Conservation (phyloP, 2,113 vertebrate species). For the Ornithorhynchus anatinus region DNA sequence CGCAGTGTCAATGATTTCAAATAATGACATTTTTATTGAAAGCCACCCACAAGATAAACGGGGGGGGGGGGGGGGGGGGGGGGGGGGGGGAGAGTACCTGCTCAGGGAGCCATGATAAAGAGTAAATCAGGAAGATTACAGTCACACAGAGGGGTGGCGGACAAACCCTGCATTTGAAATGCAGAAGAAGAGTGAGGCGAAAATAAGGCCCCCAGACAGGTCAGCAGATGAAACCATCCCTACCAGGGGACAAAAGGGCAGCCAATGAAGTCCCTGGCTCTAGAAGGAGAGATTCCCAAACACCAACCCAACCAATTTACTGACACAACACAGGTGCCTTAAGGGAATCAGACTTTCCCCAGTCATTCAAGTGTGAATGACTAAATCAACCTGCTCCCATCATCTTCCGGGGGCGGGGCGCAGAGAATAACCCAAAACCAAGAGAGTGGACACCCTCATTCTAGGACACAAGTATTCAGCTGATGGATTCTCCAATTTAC, state of each 20-base stretch:
- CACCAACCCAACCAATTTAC: too few relatives aligned
- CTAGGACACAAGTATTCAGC: too few relatives aligned
- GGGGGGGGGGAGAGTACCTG: not conserved
- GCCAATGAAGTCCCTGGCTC: not conserved
- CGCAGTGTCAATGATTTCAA: slow-evolving; percentile 42
- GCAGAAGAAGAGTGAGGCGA: not conserved
- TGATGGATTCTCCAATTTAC: not conserved
- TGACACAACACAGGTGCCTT: too few relatives aligned
- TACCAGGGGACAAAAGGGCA: not conserved
- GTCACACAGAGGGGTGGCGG: not conserved
- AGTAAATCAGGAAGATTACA: slow-evolving; percentile 28
- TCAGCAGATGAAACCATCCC: not conserved
- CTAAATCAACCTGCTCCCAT: not conserved
- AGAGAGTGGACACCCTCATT: too few relatives aligned
- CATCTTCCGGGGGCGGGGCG: too few relatives aligned
- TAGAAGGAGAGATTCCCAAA: not conserved
- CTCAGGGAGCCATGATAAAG: slow-evolving; percentile 17
- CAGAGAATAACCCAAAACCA: too few relatives aligned
- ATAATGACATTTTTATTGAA: slow-evolving; percentile 57
- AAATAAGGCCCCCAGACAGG: not conserved
- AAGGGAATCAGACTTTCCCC: not conserved
- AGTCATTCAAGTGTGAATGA: not conserved
- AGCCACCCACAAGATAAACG: slow-evolving; percentile 44
- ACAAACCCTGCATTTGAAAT: not conserved
- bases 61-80: not conserved